Base-by-base conservation (phyloP, 2,113 vertebrate species). In the Notarius quadriscutis region DNA sequence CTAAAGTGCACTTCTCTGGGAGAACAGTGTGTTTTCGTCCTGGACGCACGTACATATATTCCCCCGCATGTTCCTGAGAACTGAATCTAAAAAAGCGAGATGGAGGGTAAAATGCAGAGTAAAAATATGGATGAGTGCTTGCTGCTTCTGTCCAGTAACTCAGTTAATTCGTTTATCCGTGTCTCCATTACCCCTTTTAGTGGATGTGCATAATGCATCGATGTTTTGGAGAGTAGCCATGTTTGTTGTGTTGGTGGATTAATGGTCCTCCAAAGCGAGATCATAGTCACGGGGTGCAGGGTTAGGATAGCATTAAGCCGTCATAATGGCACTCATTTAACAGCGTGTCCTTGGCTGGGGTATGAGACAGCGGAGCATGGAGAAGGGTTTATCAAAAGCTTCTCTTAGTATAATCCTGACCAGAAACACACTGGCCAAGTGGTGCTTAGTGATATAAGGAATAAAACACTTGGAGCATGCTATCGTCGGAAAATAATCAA, bases 221-320 rank as follows among this genome's bases (percentile, higher is more conserved):
- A 71, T 81, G 17, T 77, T 85, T 67, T 51, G 84, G 75, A 53
- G 79, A 27, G 17, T 20, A 17, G 51, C 22, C 53, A 12, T 74
- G 65, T 58, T 48, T 71, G 51, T 79, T 85, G 75, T 17, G 34
- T 34, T 48, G 51, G 11, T 60, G 83, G 69, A 58, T 30, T 77
- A 87, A 83, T 34, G 50, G 86, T 34, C 30, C 81, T 58, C 18
- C 51, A 55, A 71, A 77, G 69, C 11, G 5, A 75, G 80, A 60
- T 87, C 18, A 67, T 83, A 30, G 57, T 87, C 86, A 41, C n/a
- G n/a, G 86, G 20, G 58, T 5, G 30, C 69, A 41, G 81, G n/a
- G 58, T 63, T 77, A 53, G 22, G 62, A 53, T 65, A 55, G 80
- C 86, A 41, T 77, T 65, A 77, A 41, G 12, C 58, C 5, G 1